phyloP scores from a whole-genome alignment of 1,140 invertebrate species.

The Eulimnadia texana region DNA sequence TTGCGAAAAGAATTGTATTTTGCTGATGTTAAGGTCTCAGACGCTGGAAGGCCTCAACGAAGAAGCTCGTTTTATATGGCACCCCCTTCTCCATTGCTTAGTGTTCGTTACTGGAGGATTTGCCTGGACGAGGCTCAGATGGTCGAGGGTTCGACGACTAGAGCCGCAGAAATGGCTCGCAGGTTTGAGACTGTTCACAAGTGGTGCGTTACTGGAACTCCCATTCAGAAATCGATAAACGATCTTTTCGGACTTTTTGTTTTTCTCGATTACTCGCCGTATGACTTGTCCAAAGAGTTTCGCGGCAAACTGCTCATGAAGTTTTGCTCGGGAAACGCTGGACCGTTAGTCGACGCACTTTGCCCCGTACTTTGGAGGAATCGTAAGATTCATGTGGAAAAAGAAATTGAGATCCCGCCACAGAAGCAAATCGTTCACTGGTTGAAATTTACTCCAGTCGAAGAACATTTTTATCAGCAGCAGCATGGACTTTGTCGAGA shows the following conservation, averaged over 20 bases:
- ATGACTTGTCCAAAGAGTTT: constrained; percentile 27
- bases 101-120: constrained; percentile 59
- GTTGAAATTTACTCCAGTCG: constrained; percentile 41
- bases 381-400: constrained; percentile 44
- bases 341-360: constrained; percentile 39
- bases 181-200: constrained; percentile 41
- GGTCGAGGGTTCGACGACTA: constrained; percentile 46
- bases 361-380: constrained; percentile 52
- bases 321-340: too few relatives aligned
- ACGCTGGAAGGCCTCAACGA: constrained; percentile 22
- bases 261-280: constrained; percentile 49
- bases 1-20: constrained; percentile 46
- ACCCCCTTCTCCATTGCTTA: constrained; percentile 42
- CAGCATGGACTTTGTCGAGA: constrained; percentile 32
- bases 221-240: constrained; percentile 45
- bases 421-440: constrained; percentile 35
- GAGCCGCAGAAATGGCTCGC: constrained; percentile 46
- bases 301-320: constrained; percentile 39
- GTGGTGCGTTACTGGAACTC: constrained; percentile 68
- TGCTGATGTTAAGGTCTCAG: constrained; percentile 34
- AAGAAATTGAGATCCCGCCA: constrained; percentile 35
- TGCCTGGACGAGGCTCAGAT: constrained; percentile 73
- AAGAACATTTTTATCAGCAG: constrained; percentile 41
- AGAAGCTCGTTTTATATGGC: constrained; percentile 39
- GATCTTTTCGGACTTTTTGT: constrained; percentile 54